Conservation (phyloP, 2,888 invertebrate species). For the Tenthredo notha region DNA sequence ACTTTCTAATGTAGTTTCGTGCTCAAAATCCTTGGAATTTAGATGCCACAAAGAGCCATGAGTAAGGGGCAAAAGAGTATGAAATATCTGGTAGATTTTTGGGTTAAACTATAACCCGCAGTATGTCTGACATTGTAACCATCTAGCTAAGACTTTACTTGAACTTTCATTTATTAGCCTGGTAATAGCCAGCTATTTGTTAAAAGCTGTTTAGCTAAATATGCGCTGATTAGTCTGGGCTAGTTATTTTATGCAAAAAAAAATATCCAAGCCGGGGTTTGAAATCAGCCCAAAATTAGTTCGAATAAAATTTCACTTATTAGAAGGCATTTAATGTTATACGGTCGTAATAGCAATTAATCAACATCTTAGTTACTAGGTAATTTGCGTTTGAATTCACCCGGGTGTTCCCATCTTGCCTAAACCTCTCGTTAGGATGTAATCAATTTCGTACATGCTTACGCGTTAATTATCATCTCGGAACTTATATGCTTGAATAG, state of each 20-base stretch:
- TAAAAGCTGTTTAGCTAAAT: background rate
- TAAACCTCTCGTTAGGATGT: background rate
- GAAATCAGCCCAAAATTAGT: background rate
- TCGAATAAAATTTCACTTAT: background rate
- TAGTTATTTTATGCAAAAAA: background rate
- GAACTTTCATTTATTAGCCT: background rate
- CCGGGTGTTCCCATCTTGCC: background rate
- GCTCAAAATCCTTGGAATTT: constrained; percentile 7
- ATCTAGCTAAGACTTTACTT: background rate
- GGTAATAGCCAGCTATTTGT: background rate
- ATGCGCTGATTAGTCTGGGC: background rate
- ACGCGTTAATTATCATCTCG: constrained; percentile 36
- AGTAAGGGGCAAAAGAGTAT: background rate
- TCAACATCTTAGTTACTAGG: constrained; percentile 35
- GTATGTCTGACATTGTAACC: background rate
- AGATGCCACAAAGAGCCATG: background rate
- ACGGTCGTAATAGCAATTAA: constrained; percentile 31
- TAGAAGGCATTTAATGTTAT: constrained; percentile 1
- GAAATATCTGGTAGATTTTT: background rate
- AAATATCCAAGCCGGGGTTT: background rate
- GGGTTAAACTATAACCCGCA: background rate
- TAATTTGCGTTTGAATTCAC: constrained; percentile 16
- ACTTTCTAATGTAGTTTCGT: constrained; percentile 7
- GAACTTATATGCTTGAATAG: constrained; percentile 20
- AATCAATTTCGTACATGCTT: constrained; percentile 44